Percentiles rank a stretch among this genome's conserved stretches.
These are phyloP conservation scores for Stratiolaelaps scimitus DNA, from an alignment of 1,140 invertebrate genomes.

Conservation along the genomic window DNA sequence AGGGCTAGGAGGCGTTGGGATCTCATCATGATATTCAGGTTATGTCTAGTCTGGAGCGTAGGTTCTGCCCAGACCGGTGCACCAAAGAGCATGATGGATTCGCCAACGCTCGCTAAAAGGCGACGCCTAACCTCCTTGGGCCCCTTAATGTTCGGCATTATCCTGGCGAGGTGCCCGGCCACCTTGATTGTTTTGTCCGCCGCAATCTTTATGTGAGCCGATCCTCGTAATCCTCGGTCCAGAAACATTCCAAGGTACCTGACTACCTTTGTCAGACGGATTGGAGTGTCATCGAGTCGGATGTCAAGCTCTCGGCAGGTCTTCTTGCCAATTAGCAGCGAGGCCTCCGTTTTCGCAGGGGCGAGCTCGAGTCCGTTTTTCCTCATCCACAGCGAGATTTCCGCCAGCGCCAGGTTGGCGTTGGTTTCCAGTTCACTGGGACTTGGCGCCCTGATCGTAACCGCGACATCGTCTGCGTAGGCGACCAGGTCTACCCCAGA, in stretches of 20 bases:
- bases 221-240: background rate
- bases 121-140: background rate
- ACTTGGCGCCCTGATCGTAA: background rate
- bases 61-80: background rate
- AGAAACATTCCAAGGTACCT: conserved; percentile 1
- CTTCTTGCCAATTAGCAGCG: conserved; percentile 5
- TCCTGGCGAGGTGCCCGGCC: background rate
- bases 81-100: background rate
- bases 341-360: background rate
- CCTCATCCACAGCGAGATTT: background rate
- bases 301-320: background rate
- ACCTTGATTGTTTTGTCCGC: background rate
- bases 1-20: background rate
- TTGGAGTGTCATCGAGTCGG: background rate
- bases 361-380: background rate
- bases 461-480: background rate
- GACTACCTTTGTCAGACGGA: background rate
- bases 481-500: background rate
- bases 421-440: background rate
- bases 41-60: background rate
- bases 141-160: background rate
- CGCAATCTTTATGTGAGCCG: background rate
- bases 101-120: background rate
- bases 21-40: background rate
- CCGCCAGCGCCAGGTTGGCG: background rate